Percentiles rank a stretch among this genome's conserved stretches.
phyloP scores from a whole-genome alignment of 2,797 vertebrate genomes.

The Dipus sagitta region DNA sequence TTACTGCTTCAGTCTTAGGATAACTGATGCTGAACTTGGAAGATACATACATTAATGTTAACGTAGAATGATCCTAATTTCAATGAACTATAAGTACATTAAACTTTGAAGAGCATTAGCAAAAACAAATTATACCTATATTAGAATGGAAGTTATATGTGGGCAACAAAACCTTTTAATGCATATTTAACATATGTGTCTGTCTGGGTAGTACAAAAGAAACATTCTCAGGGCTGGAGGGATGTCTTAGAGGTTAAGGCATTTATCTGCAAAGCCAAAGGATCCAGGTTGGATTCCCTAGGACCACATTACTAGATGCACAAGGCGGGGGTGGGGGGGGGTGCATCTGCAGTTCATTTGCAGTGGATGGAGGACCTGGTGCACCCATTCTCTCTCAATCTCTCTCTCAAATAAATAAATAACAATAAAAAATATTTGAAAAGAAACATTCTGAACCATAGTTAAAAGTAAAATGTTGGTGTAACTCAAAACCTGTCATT shows the following conservation, averaged over 20 bases:
- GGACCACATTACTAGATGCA: too few relatives aligned
- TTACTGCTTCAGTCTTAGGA: conserved; percentile 26
- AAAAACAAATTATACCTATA: conserved; percentile 1
- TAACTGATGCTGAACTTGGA: conserved; percentile 43
- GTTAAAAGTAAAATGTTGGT: conserved; percentile 6
- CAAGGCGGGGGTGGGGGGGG: too few relatives aligned
- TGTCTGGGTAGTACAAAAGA: neutral
- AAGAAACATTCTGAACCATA: neutral
- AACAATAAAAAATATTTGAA: too few relatives aligned
- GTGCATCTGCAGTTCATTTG: too few relatives aligned
- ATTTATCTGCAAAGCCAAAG: too few relatives aligned
- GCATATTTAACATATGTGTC: neutral
- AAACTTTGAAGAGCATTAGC: conserved; percentile 26
- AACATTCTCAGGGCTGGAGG: neutral
- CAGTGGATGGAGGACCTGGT: too few relatives aligned
- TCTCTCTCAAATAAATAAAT: too few relatives aligned
- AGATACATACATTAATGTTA: conserved; percentile 37
- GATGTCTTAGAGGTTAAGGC: too few relatives aligned
- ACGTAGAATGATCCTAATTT: neutral
- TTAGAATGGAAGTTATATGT: conserved; percentile 1
- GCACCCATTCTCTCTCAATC: too few relatives aligned
- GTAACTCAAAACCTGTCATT: neutral
- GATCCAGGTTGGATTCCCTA: too few relatives aligned
- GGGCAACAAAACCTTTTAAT: conserved; percentile 29
- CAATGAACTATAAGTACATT: neutral